Evolutionary conservation across 2,113 vertebrate species (phyloP).

Genomic region (Canis aureus): DNA sequence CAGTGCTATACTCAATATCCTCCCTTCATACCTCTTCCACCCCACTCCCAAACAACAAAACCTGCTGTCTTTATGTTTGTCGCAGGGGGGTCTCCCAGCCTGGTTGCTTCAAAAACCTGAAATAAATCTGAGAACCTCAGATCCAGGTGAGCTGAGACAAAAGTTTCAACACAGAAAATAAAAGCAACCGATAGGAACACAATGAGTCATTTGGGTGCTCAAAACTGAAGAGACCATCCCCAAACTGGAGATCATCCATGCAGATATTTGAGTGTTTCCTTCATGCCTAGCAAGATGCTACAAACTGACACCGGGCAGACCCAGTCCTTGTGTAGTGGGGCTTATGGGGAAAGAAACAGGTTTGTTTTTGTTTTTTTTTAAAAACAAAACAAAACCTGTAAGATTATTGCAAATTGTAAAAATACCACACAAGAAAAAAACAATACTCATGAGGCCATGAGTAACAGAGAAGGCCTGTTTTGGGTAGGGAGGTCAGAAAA

Average conservation of each 20-base stretch:
- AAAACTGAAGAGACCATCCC: neutral
- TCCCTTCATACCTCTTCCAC: neutral
- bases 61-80: slow-evolving; percentile 51
- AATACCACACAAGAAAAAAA: slow-evolving; percentile 5
- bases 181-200: neutral
- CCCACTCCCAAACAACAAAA: neutral
- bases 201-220: neutral
- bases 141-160: slow-evolving; percentile 89
- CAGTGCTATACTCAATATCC: neutral
- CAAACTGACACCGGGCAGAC: neutral
- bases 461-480: neutral
- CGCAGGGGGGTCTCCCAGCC: slow-evolving; percentile 96
- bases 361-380: neutral
- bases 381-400: neutral
- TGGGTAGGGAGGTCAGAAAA: neutral
- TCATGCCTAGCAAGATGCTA: neutral
- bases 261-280: slow-evolving; percentile 16
- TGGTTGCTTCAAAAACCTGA: slow-evolving; percentile 95
- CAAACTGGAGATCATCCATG: slow-evolving; percentile 5
- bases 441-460: neutral
- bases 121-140: slow-evolving; percentile 92
- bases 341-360: neutral
- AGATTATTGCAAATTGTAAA: slow-evolving; percentile 4
- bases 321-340: neutral
- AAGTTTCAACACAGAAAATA: neutral